Evolutionary conservation across 2,113 vertebrate genomes (phyloP), one percentile per base, ranked within the genome.

Genomic region (Heptranchias perlo): DNA sequence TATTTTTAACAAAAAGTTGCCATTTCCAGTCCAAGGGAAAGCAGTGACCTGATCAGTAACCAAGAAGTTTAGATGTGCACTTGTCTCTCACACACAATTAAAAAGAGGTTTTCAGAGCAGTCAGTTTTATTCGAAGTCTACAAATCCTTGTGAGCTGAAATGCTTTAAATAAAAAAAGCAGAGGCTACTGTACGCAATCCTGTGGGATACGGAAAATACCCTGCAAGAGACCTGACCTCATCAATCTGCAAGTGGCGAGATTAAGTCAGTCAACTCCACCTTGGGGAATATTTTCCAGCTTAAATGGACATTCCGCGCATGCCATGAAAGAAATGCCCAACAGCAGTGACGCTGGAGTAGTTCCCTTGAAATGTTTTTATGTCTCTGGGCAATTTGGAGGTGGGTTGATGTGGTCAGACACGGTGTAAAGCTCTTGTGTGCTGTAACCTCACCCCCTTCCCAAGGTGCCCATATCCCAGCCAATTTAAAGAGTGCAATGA

Each of bases 261-360:
- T 62, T 62, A 62, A 21, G 14, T 21, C 28, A 6, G 54, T 35
- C 54, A 92, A 61, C 87, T 93, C 58, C 3, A 93, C 89, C 31
- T 18, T 62, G 89, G n/a, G n/a, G 89, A 62, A 93, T 93, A 62
- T 62, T 92, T 93, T 93, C 89, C 89, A 64, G 5, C 39, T 7
- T 39, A 39, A 93, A 62, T 64, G 35, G 58, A 23, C n/a, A 18
- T 39, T 64, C 61, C 18, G n/a, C 58, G 62, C 16, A 93, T 93
- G 89, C 89, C 89, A 93, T 93, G 89, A 93, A 93, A 93, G 87
- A 35, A 35, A 93, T 21, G 58, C 58, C 21, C 89, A 62, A 21
- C 16, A 62, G 35, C 54, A 62, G 35, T 39, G 31, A 6, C n/a
- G 35, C n/a, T 64, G 16, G 31, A 14, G 14, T 35, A 10, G 35